These are phyloP conservation scores for Xiphorhynchus elegans DNA, from an alignment of 2,113 vertebrate genomes.

Conservation along the genomic window DNA sequence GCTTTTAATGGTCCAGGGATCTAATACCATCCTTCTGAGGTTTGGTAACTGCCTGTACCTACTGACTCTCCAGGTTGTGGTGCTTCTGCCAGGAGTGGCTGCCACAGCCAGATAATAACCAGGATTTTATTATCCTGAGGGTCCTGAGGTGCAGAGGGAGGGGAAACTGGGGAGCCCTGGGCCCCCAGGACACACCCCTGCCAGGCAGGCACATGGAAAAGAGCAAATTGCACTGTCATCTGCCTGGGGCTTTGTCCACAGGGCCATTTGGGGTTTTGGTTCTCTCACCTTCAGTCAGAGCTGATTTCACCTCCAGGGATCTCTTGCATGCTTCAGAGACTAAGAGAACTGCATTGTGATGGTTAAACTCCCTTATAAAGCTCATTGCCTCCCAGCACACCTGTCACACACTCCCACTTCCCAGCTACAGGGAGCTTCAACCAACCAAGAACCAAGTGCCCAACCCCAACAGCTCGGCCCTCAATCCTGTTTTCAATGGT, in stretches of 20 bases:
- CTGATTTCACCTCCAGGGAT: not conserved
- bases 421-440: not conserved
- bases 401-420: not conserved
- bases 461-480: fast-evolving
- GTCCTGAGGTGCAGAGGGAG: fast-evolving
- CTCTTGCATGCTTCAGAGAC: not conserved
- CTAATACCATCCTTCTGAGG: not conserved
- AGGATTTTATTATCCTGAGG: not conserved
- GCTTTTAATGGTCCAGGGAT: not conserved
- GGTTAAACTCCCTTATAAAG: not conserved
- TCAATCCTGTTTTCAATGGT: not conserved
- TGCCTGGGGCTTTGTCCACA: fast-evolving
- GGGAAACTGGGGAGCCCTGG: not conserved
- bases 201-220: fast-evolving
- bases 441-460: not conserved
- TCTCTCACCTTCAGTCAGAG: not conserved
- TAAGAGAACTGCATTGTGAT: not conserved
- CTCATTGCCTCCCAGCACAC: not conserved
- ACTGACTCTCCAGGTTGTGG: not conserved
- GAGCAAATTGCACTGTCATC: not conserved
- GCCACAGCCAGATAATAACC: not conserved
- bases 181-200: fast-evolving
- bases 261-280: not conserved
- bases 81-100: not conserved
- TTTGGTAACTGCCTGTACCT: not conserved